Evolutionary conservation across 1,140 invertebrate species (phyloP).

Genomic region (Stegodyphus mimosarum): DNA sequence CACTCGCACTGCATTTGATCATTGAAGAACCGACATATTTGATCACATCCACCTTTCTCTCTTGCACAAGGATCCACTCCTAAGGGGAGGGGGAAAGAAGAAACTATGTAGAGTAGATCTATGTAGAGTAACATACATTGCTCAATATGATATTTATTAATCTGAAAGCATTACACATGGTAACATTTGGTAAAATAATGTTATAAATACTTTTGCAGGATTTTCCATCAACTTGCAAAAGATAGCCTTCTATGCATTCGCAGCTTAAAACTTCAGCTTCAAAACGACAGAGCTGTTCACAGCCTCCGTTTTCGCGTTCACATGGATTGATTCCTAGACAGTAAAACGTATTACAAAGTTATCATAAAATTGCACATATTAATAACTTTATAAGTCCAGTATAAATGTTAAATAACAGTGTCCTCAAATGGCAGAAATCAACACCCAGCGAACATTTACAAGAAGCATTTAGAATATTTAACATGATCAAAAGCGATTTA

Average conservation of each 20-base stretch:
- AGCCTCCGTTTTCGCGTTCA: conserved; percentile 22
- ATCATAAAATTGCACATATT: too few species aligned
- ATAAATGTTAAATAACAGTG: too few species aligned
- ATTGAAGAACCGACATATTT: conserved; percentile 5
- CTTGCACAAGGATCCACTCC: conserved; percentile 39
- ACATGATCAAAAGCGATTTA: too few species aligned
- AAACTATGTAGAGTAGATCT: neutral
- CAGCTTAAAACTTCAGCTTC: neutral
- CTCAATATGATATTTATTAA: too few species aligned
- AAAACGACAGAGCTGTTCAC: conserved; percentile 13
- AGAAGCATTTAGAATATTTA: too few species aligned
- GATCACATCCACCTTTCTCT: conserved; percentile 50
- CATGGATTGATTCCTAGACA: conserved; percentile 34
- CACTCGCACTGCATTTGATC: conserved; percentile 61
- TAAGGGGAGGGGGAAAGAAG: neutral
- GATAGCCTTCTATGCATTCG: conserved; percentile 22
- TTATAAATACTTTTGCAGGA: conserved; percentile 27
- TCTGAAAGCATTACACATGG: too few species aligned
- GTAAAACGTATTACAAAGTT: too few species aligned
- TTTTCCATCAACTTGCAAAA: neutral
- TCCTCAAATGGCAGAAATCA: too few species aligned
- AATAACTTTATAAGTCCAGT: too few species aligned
- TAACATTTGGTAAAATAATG: too few species aligned
- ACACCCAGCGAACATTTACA: too few species aligned
- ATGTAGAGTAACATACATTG: neutral